Conservation (phyloP, 2,113 vertebrate genomes). For the Mionectes macconnelli region DNA sequence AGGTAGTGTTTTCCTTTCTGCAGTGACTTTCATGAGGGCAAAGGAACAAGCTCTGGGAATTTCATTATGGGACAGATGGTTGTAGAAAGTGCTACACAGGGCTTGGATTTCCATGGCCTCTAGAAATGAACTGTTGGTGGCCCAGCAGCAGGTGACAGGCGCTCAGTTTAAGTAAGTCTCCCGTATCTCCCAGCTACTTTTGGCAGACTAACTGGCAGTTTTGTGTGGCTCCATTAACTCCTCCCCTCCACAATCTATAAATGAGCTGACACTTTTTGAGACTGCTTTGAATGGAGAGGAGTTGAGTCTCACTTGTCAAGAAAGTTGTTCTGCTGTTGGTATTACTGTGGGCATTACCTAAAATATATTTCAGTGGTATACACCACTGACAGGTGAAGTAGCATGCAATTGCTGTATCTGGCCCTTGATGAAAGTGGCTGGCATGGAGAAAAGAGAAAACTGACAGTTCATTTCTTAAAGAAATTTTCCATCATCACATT, state of each 20-base stretch:
- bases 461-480: background rate
- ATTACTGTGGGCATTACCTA: background rate
- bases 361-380: background rate
- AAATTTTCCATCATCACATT: background rate
- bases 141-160: background rate
- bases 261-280: background rate
- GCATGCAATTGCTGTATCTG: background rate
- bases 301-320: background rate
- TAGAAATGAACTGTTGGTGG: background rate
- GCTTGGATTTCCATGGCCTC: background rate
- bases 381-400: background rate
- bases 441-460: background rate
- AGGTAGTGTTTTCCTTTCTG: background rate
- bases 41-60: background rate
- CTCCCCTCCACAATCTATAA: background rate
- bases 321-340: background rate
- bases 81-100: background rate
- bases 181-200: background rate
- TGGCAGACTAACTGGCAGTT: background rate
- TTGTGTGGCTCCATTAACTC: background rate
- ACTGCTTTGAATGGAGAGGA: background rate
- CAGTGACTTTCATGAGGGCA: background rate
- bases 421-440: background rate
- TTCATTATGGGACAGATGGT: background rate
- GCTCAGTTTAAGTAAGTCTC: background rate